Percentiles rank a stretch among this genome's conserved stretches.
Conservation (phyloP, 2,797 vertebrate genomes). For the Hafferia zeledoni region DNA sequence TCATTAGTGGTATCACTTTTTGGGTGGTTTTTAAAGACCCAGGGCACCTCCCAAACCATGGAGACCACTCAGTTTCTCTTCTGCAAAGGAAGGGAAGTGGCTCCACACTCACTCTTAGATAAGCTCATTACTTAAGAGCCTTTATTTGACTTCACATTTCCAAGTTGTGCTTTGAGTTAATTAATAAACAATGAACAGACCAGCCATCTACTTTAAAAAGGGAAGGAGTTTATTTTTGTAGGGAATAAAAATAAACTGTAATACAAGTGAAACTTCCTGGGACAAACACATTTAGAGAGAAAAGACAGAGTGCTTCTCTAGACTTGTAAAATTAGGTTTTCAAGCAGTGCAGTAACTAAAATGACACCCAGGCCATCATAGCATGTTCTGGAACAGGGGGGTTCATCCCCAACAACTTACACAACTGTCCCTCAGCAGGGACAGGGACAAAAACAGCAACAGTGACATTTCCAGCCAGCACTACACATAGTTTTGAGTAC, state of each 20-base stretch:
- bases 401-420: not conserved
- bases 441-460: not conserved
- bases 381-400: not conserved
- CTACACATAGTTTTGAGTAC: not conserved
- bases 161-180: not conserved
- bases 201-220: constrained; percentile 9
- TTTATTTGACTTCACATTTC: not conserved
- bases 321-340: not conserved
- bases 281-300: not conserved
- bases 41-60: not conserved
- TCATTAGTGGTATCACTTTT: not conserved
- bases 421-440: not conserved
- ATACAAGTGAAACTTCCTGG: constrained; percentile 1
- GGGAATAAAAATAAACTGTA: constrained; percentile 53
- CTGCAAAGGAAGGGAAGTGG: not conserved
- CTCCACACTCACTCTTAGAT: not conserved
- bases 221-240: constrained; percentile 32
- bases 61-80: not conserved
- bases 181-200: not conserved
- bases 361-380: not conserved
- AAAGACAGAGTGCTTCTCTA: not conserved
- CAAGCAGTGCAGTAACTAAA: not conserved
- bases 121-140: not conserved
- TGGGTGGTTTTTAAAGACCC: not conserved
- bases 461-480: not conserved